Evolutionary conservation across 2,888 invertebrate genomes (phyloP).

Genomic region (Chloroclystis v-ata): DNA sequence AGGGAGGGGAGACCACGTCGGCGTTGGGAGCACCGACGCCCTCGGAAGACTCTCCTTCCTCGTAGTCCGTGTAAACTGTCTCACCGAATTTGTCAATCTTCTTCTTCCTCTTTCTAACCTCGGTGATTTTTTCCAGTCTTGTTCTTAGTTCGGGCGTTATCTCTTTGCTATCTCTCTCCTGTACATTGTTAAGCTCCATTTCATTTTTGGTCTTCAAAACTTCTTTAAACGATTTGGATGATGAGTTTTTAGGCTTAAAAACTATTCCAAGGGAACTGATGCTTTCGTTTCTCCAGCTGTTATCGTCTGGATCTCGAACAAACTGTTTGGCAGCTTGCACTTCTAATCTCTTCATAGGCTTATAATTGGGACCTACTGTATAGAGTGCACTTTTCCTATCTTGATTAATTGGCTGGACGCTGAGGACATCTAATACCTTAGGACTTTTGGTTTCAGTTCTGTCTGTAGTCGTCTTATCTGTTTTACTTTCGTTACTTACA

Average conservation of each 20-base stretch:
- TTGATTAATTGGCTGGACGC: conserved; percentile 49
- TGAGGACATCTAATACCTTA: conserved; percentile 37
- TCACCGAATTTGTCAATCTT: conserved; percentile 54
- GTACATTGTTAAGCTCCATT: conserved; percentile 47
- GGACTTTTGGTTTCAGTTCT: conserved; percentile 13
- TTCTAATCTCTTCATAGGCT: conserved; percentile 64
- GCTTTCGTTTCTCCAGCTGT: conserved; percentile 72
- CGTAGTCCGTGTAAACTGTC: conserved; percentile 57
- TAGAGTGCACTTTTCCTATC: conserved; percentile 43
- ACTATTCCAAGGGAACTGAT: conserved; percentile 70
- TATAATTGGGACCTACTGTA: conserved; percentile 58
- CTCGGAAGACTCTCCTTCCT: conserved; percentile 51
- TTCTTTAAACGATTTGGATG: conserved; percentile 62
- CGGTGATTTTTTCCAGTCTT: conserved; percentile 64
- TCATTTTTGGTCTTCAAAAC: conserved; percentile 70
- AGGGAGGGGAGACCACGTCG: too few species aligned
- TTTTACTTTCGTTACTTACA: too few species aligned
- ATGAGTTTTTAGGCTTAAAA: conserved; percentile 66
- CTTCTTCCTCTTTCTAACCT: conserved; percentile 64
- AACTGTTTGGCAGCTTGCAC: conserved; percentile 56
- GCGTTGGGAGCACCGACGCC: conserved; percentile 16
- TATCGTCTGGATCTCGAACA: conserved; percentile 65
- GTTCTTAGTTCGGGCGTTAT: conserved; percentile 56
- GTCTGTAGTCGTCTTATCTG: conserved; percentile 4
- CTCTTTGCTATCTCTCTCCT: conserved; percentile 48